A percentile compares a stretch with the other conserved stretches of the same genome.
phyloP scores from a whole-genome alignment of 2,113 vertebrate genomes.

The Taxidea taxus region DNA sequence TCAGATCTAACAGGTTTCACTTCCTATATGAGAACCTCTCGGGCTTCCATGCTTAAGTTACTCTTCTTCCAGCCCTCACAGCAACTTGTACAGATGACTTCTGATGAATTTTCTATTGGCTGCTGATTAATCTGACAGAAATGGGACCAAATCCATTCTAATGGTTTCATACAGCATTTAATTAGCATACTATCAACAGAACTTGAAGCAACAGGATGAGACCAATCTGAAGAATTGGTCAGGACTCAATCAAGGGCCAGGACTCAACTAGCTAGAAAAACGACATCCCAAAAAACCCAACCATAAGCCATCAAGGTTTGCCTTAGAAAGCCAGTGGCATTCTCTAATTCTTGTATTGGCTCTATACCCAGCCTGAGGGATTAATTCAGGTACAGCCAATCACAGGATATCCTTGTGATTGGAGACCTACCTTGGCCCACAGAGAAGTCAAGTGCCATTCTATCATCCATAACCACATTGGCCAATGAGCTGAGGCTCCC shows the following conservation, averaged over 20 bases:
- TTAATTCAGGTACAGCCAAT: neutral
- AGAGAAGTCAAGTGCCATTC: neutral
- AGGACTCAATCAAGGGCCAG: neutral
- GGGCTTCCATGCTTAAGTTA: neutral
- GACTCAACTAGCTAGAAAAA: neutral
- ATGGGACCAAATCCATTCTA: neutral
- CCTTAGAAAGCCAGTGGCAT: neutral
- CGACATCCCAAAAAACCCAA: neutral
- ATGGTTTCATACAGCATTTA: neutral
- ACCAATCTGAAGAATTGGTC: neutral
- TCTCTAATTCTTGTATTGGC: neutral
- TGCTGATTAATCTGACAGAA: neutral
- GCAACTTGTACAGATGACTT: neutral
- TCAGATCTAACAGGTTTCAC: neutral
- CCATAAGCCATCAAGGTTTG: neutral
- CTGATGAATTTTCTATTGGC: neutral
- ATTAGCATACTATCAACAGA: constrained; percentile 13
- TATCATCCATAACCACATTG: neutral
- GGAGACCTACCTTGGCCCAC: neutral
- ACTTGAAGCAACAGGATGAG: neutral
- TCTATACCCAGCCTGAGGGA: neutral
- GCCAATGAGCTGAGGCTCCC: neutral
- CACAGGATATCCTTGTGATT: neutral
- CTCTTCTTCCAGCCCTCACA: neutral
- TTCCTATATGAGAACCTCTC: neutral